Percentiles rank a stretch among this genome's conserved stretches.
Conservation (phyloP, 2,797 vertebrate species). For the Enteromius radiatus region DNA sequence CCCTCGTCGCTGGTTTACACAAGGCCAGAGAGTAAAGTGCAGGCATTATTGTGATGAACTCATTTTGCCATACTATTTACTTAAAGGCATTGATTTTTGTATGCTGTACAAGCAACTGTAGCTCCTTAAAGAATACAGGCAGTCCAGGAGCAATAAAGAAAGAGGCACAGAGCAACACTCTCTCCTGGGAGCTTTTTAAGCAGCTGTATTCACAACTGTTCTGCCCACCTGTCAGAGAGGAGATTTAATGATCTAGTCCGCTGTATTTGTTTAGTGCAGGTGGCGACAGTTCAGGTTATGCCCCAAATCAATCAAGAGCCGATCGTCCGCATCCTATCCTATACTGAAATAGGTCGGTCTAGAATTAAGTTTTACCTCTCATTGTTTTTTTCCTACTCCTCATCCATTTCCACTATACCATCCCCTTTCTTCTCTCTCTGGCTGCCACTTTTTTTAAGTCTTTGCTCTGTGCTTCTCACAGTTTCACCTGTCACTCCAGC, state of each 20-base stretch:
- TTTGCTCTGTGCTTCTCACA: slow-evolving; percentile 16
- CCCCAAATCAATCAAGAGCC: slow-evolving; percentile 32
- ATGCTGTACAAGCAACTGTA: neutral
- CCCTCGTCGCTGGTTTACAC: neutral
- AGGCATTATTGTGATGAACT: slow-evolving; percentile 21
- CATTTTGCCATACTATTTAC: slow-evolving; percentile 10
- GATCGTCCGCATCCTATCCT: slow-evolving; percentile 14
- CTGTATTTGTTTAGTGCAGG: slow-evolving; percentile 16
- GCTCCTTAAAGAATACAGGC: slow-evolving; percentile 8
- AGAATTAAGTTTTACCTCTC: neutral
- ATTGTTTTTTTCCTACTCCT: neutral
- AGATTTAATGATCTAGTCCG: slow-evolving; percentile 35
- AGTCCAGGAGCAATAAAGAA: neutral
- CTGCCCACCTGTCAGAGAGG: slow-evolving; percentile 37
- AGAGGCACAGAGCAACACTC: neutral
- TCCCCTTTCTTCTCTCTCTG: neutral
- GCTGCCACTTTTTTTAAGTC: neutral
- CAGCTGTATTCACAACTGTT: slow-evolving; percentile 22
- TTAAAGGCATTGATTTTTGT: slow-evolving; percentile 44
- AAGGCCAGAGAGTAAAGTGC: slow-evolving; percentile 12
- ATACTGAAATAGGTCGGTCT: neutral
- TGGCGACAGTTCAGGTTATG: slow-evolving; percentile 16
- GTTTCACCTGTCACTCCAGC: slow-evolving; percentile 11
- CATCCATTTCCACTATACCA: neutral
- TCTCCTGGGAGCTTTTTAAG: slow-evolving; percentile 49